Evolutionary conservation across 2,113 vertebrate species (phyloP), one percentile per base, ranked within the genome.

Genomic region (Pelecanoides urinatrix): DNA sequence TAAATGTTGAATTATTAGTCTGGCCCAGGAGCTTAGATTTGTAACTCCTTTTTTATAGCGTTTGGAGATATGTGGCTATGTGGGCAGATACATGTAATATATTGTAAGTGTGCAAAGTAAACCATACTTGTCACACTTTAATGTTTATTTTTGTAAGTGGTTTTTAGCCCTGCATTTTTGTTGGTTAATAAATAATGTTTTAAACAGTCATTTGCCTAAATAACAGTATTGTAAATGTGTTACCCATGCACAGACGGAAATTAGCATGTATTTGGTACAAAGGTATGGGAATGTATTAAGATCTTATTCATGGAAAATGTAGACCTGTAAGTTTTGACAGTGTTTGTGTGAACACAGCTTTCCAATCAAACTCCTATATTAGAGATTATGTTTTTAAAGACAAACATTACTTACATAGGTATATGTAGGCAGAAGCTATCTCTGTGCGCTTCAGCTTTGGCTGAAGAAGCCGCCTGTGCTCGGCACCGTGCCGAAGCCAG

Each of bases 371-470:
- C 36, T 89, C 15, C 1, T 14, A 3, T 13, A 5, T 9, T n/a
- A 38, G 26, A 42, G 44, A 20, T 30, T 26, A 1, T 10, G 15
- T 32, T 71, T 59, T 27, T 22, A 21, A 67, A 66, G 47, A 21
- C 29, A 40, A 32, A 3, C 21, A 4, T 42, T 18, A 11, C 42
- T 49, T 29, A 40, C 11, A 1, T 4, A 16, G 18, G 14, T 34
- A 3, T 30, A 1, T 11, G 17, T 7, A 44, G 36, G 7, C 29
- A 59, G 36, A 27, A 7, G 42, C 34, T 6, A 0, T 42, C 27
- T 38, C 11, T 8, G 10, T 26, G 16, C 29, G 3, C 32, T 29
- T 21, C 36, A 22, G 26, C 30, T 34, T 18, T 20, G 73, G 30
- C 0, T 47, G 38, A 23, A 30, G 47, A 16, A 52, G 65, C 27